phyloP scores from a whole-genome alignment of 2,113 vertebrate genomes.

The Albula glossodonta region DNA sequence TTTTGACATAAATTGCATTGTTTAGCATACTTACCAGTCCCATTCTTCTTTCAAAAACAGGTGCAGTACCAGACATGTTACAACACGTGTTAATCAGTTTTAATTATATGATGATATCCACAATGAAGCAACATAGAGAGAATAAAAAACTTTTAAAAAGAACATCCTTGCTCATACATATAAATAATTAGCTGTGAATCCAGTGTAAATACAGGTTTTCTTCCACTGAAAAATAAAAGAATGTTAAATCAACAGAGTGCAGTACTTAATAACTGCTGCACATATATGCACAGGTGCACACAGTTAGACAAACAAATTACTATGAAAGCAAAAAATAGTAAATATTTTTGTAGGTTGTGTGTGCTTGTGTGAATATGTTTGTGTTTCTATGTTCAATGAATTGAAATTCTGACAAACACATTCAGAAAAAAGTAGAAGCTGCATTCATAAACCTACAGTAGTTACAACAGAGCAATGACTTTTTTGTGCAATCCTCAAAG shows the following conservation, averaged over 20 bases:
- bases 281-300: too few relatives aligned
- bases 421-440: too few relatives aligned
- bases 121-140: neutral
- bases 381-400: neutral
- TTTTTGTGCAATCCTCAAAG: neutral
- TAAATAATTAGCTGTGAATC: neutral
- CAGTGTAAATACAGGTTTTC: neutral
- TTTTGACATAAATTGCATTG: neutral
- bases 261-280: neutral
- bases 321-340: too few relatives aligned
- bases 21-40: neutral
- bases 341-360: neutral
- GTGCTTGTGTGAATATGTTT: constrained; percentile 7
- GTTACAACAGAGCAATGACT: neutral
- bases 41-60: neutral
- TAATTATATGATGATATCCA: neutral
- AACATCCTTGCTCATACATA: neutral
- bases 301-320: too few relatives aligned
- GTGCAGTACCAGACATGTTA: neutral
- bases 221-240: neutral
- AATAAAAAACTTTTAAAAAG: neutral
- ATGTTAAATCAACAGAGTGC: neutral
- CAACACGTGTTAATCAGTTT: neutral
- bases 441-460: too few relatives aligned
- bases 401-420: neutral